These are phyloP conservation scores for Thalpophila matura DNA, from an alignment of 2,888 invertebrate species.

Conservation along the genomic window DNA sequence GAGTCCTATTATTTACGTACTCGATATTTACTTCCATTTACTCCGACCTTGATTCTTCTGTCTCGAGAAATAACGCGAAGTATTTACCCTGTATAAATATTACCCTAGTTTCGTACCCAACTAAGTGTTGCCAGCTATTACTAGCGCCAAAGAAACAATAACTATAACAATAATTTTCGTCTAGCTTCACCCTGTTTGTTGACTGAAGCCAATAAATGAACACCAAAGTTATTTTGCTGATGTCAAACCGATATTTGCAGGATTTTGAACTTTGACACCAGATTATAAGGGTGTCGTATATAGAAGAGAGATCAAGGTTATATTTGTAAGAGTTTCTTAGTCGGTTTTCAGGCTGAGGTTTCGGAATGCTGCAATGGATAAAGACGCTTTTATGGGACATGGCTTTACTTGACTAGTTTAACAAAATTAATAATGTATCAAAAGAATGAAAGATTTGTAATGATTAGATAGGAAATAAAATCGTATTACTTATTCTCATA, in stretches of 20 bases:
- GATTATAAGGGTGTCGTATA: neutral
- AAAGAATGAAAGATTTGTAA: neutral
- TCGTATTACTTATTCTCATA: too few relatives aligned
- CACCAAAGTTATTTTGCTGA: constrained; percentile 26
- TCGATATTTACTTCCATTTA: constrained; percentile 4
- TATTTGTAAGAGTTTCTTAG: constrained; percentile 60
- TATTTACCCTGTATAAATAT: constrained; percentile 52
- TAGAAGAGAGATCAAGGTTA: constrained; percentile 2
- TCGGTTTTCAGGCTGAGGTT: constrained; percentile 58
- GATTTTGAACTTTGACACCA: constrained; percentile 5
- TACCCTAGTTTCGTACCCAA: constrained; percentile 67
- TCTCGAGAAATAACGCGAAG: constrained; percentile 13
- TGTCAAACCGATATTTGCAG: neutral
- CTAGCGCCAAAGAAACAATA: constrained; percentile 78
- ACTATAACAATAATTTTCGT: constrained; percentile 85
- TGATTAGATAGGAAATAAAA: neutral
- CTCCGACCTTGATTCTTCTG: constrained; percentile 35
- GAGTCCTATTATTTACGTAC: neutral
- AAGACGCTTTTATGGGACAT: constrained; percentile 39
- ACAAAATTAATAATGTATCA: constrained; percentile 3
- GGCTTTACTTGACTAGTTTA: constrained; percentile 10
- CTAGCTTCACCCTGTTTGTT: constrained; percentile 76
- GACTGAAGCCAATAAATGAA: constrained; percentile 74
- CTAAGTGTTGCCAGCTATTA: constrained; percentile 81
- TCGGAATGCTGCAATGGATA: constrained; percentile 59